These are phyloP conservation scores for Pavo muticus DNA, from an alignment of 2,113 vertebrate genomes.

Conservation along the genomic window DNA sequence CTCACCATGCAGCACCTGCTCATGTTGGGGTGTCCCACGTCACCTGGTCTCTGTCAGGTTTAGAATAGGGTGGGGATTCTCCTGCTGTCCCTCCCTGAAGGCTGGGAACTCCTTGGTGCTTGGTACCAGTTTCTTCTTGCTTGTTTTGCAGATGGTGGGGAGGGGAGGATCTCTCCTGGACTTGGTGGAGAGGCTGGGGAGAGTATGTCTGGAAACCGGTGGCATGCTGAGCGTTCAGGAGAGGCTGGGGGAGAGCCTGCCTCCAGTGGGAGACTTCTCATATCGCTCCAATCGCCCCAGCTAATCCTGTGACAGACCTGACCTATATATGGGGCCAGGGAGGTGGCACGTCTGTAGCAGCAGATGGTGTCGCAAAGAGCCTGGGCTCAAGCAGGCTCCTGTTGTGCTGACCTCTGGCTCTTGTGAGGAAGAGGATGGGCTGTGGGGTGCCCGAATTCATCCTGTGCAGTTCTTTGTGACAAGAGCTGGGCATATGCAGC, in stretches of 20 bases:
- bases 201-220: background rate
- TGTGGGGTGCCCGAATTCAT: background rate
- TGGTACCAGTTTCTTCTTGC: background rate
- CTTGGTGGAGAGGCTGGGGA: background rate
- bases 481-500: background rate
- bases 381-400: background rate
- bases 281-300: background rate
- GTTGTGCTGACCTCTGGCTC: background rate
- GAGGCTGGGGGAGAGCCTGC: background rate
- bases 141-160: background rate
- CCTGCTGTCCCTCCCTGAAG: background rate
- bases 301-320: slow-evolving; percentile 64
- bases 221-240: rapidly evolving
- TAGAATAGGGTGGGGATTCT: background rate
- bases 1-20: background rate
- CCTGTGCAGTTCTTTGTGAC: background rate
- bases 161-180: background rate
- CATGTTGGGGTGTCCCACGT: background rate
- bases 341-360: slow-evolving; percentile 19
- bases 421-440: background rate
- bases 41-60: background rate
- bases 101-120: background rate
- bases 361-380: slow-evolving; percentile 63
- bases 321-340: slow-evolving; percentile 65
- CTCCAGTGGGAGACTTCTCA: background rate